Conservation (phyloP, 2,113 vertebrate genomes). For the Esox niger region DNA sequence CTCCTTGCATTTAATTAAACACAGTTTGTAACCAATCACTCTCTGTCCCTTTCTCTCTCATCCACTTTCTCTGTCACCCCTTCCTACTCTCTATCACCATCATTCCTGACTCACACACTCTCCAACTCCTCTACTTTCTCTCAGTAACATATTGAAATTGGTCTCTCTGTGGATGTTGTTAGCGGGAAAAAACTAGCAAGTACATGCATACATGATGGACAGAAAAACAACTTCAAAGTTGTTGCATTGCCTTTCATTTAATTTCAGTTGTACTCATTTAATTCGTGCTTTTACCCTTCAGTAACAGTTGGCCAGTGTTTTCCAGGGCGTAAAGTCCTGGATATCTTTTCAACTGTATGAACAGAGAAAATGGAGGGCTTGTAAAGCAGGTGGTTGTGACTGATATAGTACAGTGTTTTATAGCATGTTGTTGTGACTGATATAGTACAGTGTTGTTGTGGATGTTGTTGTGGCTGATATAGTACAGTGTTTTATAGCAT, state of each 20-base stretch:
- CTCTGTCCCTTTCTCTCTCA: conserved; percentile 5
- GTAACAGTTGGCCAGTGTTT: no score
- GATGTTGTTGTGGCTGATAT: no score
- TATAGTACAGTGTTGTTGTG: no score
- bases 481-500: no score
- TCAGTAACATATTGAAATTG: conserved; percentile 14
- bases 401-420: not conserved
- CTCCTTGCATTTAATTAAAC: conserved; percentile 37
- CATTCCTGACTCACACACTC: no score
- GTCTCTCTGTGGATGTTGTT: not conserved
- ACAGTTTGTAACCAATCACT: conserved; percentile 40
- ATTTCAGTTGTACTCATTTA: no score
- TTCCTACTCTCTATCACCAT: no score
- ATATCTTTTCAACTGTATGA: not conserved
- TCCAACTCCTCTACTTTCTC: no score
- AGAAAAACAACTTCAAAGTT: not conserved
- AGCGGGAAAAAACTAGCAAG: not conserved
- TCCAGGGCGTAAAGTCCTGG: not conserved
- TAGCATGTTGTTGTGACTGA: no score
- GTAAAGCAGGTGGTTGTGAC: not conserved
- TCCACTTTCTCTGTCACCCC: conserved; percentile 1
- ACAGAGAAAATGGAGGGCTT: not conserved
- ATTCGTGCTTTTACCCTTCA: no score
- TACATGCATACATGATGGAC: not conserved
- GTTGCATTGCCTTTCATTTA: no score